Percentiles rank a stretch among this genome's conserved stretches.
Evolutionary conservation across 2,113 vertebrate genomes (phyloP).

Genomic region (Donacobius atricapilla): DNA sequence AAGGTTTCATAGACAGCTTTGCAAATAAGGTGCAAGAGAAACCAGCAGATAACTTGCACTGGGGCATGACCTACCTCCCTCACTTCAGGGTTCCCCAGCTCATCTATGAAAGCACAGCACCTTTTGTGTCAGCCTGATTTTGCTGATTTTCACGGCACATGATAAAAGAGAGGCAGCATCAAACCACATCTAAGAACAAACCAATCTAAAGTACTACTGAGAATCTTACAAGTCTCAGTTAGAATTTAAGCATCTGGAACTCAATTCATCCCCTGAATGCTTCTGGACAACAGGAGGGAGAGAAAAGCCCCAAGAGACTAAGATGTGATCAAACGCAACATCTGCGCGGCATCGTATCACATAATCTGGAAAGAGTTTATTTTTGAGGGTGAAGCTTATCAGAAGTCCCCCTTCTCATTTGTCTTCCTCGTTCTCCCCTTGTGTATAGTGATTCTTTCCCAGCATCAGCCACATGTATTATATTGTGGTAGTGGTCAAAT

Average conservation of each 20-base stretch:
- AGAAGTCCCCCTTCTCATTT: neutral
- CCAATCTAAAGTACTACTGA: neutral
- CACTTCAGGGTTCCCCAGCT: neutral
- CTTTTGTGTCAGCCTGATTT: neutral
- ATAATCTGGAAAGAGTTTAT: neutral
- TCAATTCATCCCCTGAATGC: neutral
- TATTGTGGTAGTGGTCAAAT: neutral
- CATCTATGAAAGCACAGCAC: neutral
- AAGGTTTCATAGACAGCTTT: neutral
- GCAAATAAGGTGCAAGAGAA: neutral
- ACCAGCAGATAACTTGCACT: neutral
- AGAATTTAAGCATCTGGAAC: neutral
- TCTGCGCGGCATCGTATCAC: neutral
- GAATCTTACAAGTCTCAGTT: neutral
- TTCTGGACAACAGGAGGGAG: neutral
- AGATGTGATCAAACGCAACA: neutral
- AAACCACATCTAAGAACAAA: neutral
- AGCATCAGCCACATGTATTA: neutral
- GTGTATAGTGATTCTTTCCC: neutral
- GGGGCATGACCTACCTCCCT: accelerated
- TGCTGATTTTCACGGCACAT: neutral
- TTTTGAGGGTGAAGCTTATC: neutral
- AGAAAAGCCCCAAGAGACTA: neutral
- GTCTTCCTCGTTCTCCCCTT: neutral
- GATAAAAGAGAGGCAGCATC: neutral